Base-by-base conservation (phyloP, 2,888 invertebrate species). In the Eupsilia transversa region DNA sequence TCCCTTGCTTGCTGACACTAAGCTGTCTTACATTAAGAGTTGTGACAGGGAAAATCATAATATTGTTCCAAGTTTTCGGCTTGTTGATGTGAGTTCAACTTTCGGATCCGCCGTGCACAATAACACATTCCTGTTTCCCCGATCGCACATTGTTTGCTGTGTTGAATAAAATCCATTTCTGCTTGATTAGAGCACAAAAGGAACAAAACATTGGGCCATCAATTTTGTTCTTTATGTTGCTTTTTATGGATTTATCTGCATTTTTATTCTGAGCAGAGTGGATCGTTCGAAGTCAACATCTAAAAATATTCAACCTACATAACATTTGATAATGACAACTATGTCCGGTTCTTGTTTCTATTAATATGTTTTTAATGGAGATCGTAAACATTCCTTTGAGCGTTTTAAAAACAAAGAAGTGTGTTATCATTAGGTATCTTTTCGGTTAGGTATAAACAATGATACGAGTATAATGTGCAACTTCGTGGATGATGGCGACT, bases 321-420 rank as follows among this genome's bases (percentile, higher is more conserved):
- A 23, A 23, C 3, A 41, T 43, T 49, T 38, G 3, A 38, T 38
- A 52, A 27, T 46, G 35, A 49, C 49, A 49, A 12, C 33, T 57
- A 30, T 14, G n/a, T 67, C 57, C 46, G 54, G 23, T 38, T 57
- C 20, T 35, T 38, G 46, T 79, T 52, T n/a, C 7, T 70, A n/a
- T 69, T 70, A 63, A 70, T 70, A 63, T 14, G 14, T 57, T 66
- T 79, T 82, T 81, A 46, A 72, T 61, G 38, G 35, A 35, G 33
- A 60, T 23, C 5, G n/a, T 54, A n/a, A 74, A 46, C 60, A 65
- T 43, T 65, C n/a, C 57, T 57, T 46, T 23, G 14, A 35, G 54
- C 10, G 38, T 61, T 56, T 56, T 14, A 54, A n/a, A 35, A 60
- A 30, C 10, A n/a, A 35, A 49, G 7, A 64, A 74, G n/a, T 59